Percentiles rank a stretch among this genome's conserved stretches.
phyloP scores from a whole-genome alignment of 2,888 invertebrate species.

The Idaea biselata region DNA sequence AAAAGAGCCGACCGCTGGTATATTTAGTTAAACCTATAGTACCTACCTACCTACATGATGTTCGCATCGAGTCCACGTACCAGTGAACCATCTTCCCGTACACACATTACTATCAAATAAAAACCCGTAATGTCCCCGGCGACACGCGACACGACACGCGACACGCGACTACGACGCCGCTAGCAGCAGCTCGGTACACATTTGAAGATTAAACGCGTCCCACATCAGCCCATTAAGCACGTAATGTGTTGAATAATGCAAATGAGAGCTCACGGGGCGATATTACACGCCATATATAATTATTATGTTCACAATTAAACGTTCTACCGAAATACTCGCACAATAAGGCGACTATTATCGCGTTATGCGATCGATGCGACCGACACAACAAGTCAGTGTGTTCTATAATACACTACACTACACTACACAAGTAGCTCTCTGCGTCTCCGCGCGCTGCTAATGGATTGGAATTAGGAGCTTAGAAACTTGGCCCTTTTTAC shows the following conservation, averaged over 20 bases:
- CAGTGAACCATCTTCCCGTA: background rate
- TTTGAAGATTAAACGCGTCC: too few relatives aligned
- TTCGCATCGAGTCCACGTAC: background rate
- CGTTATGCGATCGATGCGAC: background rate
- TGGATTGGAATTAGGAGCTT: slow-evolving; percentile 23
- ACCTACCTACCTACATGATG: too few relatives aligned
- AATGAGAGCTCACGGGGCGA: background rate
- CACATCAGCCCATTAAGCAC: background rate
- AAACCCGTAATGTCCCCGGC: background rate
- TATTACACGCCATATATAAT: background rate
- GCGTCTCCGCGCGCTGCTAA: slow-evolving; percentile 15
- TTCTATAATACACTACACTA: background rate
- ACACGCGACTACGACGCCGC: background rate
- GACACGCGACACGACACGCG: background rate
- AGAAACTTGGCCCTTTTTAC: slow-evolving; percentile 14
- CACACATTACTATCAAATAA: background rate
- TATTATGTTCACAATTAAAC: background rate
- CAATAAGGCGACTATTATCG: background rate
- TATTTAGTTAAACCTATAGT: background rate
- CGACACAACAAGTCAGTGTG: background rate
- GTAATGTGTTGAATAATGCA: slow-evolving; percentile 1
- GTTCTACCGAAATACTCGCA: background rate
- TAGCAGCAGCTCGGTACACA: background rate
- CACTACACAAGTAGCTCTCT: background rate
- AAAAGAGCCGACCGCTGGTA: background rate